A percentile compares a stretch with the other conserved stretches of the same genome.
phyloP scores from a whole-genome alignment of 1,140 invertebrate species.

The Habropoda laboriosa region DNA sequence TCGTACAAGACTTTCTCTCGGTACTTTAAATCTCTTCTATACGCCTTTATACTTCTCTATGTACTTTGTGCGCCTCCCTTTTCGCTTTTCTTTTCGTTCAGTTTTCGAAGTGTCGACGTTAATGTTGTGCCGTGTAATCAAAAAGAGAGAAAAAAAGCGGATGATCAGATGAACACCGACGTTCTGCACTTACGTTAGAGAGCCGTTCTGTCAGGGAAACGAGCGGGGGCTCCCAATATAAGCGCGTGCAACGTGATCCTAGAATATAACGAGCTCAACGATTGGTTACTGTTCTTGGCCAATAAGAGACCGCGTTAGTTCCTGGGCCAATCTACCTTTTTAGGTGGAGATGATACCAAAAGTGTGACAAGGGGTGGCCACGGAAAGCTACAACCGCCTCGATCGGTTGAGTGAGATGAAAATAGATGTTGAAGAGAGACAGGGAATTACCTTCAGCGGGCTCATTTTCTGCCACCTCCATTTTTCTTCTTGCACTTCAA shows the following conservation, averaged over 20 bases:
- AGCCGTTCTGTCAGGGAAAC: slow-evolving; percentile 93
- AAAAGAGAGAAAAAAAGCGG: slow-evolving; percentile 54
- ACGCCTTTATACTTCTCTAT: not conserved
- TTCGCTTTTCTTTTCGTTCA: slow-evolving; percentile 38
- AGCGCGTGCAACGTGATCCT: slow-evolving; percentile 93
- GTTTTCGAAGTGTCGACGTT: slow-evolving; percentile 3
- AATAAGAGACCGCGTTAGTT: slow-evolving; percentile 81
- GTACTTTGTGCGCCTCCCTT: slow-evolving; percentile 6
- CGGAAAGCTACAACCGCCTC: slow-evolving; percentile 71
- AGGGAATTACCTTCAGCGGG: slow-evolving; percentile 22
- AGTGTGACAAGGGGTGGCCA: slow-evolving; percentile 75
- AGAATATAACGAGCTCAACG: slow-evolving; percentile 77
- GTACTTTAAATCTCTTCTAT: slow-evolving; percentile 2
- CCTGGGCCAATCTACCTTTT: slow-evolving; percentile 81
- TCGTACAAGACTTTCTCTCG: not conserved
- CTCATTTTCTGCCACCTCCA: slow-evolving; percentile 41
- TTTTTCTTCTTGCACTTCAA: not conserved
- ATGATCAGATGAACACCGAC: slow-evolving; percentile 70
- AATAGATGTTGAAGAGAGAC: slow-evolving; percentile 73
- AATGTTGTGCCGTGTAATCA: slow-evolving; percentile 22
- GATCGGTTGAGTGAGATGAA: slow-evolving; percentile 75
- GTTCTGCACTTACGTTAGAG: slow-evolving; percentile 92
- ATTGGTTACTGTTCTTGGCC: slow-evolving; percentile 80
- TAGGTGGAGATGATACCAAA: slow-evolving; percentile 82
- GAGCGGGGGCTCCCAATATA: slow-evolving; percentile 88